These are phyloP conservation scores for Luscinia megarhynchos DNA, from an alignment of 2,797 vertebrate species.

Conservation along the genomic window DNA sequence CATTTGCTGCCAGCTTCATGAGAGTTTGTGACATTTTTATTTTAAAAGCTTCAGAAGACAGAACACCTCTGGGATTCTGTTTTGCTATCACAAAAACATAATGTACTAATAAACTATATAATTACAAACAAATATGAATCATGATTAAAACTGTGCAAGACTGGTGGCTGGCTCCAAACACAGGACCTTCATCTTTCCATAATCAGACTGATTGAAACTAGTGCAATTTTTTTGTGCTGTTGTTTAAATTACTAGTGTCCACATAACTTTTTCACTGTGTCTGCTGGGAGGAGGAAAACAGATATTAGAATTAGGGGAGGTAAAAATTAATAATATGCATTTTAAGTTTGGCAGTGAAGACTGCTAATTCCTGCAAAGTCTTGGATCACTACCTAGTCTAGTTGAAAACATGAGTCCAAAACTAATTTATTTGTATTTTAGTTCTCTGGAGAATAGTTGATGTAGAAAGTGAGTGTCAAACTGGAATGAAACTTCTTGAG, in stretches of 20 bases:
- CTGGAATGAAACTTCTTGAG: not conserved
- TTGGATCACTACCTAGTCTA: not conserved
- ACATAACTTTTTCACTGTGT: not conserved
- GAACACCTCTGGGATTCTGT: not conserved
- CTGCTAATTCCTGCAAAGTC: not conserved
- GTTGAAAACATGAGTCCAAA: not conserved
- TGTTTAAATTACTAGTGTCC: not conserved
- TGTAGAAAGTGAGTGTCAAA: not conserved
- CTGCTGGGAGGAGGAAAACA: not conserved
- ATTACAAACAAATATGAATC: not conserved
- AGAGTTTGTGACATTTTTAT: not conserved
- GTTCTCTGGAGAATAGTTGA: not conserved
- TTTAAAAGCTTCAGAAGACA: not conserved
- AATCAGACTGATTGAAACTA: not conserved
- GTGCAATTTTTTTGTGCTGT: not conserved
- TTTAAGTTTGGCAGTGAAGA: not conserved
- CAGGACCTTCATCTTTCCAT: not conserved
- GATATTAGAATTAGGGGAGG: not conserved
- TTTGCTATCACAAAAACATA: not conserved
- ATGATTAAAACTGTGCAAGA: not conserved
- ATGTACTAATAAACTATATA: not conserved
- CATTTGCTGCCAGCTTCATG: not conserved
- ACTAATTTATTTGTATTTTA: not conserved
- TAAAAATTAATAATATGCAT: not conserved
- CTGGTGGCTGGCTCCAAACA: not conserved